phyloP scores from a whole-genome alignment of 2,113 vertebrate genomes.

The Paramormyrops kingsleyae region DNA sequence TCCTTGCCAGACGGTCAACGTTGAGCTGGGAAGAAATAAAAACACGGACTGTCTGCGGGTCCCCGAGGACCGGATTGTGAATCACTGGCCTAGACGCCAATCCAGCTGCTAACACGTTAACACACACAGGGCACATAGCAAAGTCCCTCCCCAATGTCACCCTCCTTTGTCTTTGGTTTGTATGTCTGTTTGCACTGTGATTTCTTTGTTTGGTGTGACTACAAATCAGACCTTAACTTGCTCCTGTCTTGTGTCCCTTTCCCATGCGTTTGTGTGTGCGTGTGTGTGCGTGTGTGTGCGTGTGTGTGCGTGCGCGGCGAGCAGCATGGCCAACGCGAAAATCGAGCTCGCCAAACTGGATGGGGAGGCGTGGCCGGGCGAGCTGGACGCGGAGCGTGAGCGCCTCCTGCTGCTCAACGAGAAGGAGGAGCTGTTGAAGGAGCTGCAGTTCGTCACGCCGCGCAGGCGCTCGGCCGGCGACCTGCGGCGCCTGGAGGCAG shows the following conservation, averaged over 20 bases:
- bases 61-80: not conserved
- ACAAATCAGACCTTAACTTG: not conserved
- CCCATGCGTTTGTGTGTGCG: not conserved
- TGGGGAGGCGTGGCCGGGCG: slow-evolving; percentile 69
- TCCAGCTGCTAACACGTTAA: not conserved
- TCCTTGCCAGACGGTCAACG: not conserved
- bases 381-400: slow-evolving; percentile 70
- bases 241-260: not conserved
- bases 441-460: slow-evolving; percentile 70
- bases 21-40: not conserved
- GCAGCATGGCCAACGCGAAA: slow-evolving; percentile 76
- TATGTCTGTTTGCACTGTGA: not conserved
- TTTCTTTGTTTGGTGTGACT: not conserved
- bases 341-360: slow-evolving; percentile 75
- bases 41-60: not conserved
- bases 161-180: not conserved
- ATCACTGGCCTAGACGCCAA: not conserved
- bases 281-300: too few species aligned
- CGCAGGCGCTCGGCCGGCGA: slow-evolving; percentile 61
- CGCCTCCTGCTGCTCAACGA: slow-evolving; percentile 71
- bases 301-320: not conserved
- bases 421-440: slow-evolving; percentile 76
- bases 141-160: not conserved
- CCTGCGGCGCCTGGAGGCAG: slow-evolving; percentile 60
- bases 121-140: not conserved